Base-by-base conservation (phyloP, 2,113 vertebrate species). In the Rhinopomastus cyanomelas region DNA sequence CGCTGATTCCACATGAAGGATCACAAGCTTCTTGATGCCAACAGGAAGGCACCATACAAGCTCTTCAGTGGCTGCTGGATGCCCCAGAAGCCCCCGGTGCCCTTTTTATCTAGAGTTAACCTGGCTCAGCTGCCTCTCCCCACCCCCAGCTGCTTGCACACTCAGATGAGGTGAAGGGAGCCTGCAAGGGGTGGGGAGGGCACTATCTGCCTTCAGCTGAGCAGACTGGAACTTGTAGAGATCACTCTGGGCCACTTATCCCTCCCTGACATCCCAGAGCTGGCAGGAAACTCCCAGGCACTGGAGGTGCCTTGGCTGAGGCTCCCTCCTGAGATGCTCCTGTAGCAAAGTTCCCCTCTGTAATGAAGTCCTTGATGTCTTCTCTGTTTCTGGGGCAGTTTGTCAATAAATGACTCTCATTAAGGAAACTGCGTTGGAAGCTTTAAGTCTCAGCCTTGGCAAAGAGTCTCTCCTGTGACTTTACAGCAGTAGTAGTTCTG, bases 321-420 rank as follows among this genome's bases (percentile, higher is more conserved):
- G 61, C 61, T 86, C 57, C 92, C 66, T 39, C 5, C 2, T 8
- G 73, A 85, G 88, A 48, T 39, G 53, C 79, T 89, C 78, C 82
- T 2, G 10, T 53, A 79, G 81, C 83, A 46, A 81, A 89, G 73
- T 72, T 68, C 93, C 66, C 34, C 5, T 25, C 81, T 74, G 73
- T 87, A 95, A 88, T 86, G 79, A 88, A 89, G 23, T 80, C 74
- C 93, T 84, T 15, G 46, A 79, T 48, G 53, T 88, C 93, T 89
- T 66, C 85, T 75, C 85, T 75, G 68, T 88, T 95, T 91, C 92
- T 79, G 86, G 85, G 77, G 86, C 94, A 94, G 86, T 95, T 95
- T 94, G 92, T 95, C 94, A 93, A 96, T 94, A 96, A 92, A 93
- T 94, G 84, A 42, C 13, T 6, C 90, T 94, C 92, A 84, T 94